Conservation (phyloP, 2,888 invertebrate species). For the Theodoxus fluviatilis region DNA sequence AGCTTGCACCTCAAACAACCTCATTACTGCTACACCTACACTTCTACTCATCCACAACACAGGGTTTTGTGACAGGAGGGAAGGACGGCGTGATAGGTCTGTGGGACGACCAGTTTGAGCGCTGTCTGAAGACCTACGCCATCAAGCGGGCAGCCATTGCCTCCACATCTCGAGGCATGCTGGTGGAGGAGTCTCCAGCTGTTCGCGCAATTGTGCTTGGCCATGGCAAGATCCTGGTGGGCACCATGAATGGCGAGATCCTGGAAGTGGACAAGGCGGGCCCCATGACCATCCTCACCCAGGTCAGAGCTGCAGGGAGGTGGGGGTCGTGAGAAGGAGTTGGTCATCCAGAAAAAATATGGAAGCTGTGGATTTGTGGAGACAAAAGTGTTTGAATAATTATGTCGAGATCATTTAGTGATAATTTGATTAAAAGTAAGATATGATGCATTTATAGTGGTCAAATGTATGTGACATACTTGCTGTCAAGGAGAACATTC, state of each 20-base stretch:
- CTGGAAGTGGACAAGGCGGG: slow-evolving; percentile 65
- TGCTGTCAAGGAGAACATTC: too few relatives aligned
- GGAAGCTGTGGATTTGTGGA: too few relatives aligned
- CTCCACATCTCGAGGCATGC: slow-evolving; percentile 51
- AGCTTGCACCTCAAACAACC: not conserved
- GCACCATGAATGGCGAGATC: slow-evolving; percentile 66
- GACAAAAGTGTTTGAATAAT: too few relatives aligned
- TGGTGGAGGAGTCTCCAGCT: slow-evolving; percentile 58
- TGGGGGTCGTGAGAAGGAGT: too few relatives aligned
- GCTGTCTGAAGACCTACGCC: slow-evolving; percentile 62
- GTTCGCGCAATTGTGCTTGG: slow-evolving; percentile 63
- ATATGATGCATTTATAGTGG: too few relatives aligned
- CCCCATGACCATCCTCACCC: slow-evolving; percentile 59
- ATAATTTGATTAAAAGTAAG: too few relatives aligned
- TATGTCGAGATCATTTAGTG: too few relatives aligned
- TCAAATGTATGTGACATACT: too few relatives aligned
- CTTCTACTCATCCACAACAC: slow-evolving; percentile 23
- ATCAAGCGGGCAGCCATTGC: slow-evolving; percentile 58
- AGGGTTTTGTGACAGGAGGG: slow-evolving; percentile 67
- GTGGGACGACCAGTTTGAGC: slow-evolving; percentile 66
- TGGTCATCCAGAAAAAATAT: too few relatives aligned
- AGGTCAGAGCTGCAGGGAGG: slow-evolving; percentile 48
- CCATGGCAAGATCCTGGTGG: slow-evolving; percentile 65
- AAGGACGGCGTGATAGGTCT: slow-evolving; percentile 66
- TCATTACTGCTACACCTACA: not conserved